phyloP scores from a whole-genome alignment of 2,888 invertebrate species.

The Drosophila anceps region DNA sequence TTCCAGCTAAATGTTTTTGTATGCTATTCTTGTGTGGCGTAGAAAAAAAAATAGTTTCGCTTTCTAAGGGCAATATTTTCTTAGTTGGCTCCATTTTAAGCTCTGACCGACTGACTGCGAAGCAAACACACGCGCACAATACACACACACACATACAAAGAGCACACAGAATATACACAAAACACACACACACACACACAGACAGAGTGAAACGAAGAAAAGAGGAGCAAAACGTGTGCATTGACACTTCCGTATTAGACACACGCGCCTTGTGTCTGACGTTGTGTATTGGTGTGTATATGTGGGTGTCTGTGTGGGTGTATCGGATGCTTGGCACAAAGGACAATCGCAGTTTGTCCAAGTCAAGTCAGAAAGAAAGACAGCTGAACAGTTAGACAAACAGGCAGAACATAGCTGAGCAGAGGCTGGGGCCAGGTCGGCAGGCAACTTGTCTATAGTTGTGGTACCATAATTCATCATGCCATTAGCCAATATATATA shows the following conservation, averaged over 20 bases:
- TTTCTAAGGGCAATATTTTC: conserved; percentile 49
- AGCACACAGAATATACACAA: background rate
- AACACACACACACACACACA: conserved; percentile 10
- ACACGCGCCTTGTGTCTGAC: conserved; percentile 53
- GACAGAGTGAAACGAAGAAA: conserved; percentile 1
- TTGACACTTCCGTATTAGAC: conserved; percentile 77
- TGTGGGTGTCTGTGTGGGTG: conserved; percentile 29
- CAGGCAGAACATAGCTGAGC: background rate
- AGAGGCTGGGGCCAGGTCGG: conserved; percentile 7
- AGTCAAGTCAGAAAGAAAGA: conserved; percentile 43
- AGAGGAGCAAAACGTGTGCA: conserved; percentile 60
- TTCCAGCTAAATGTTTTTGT: conserved; percentile 1
- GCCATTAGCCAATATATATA: conserved; percentile 70
- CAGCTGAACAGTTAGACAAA: conserved; percentile 19
- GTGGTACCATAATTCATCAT: conserved; percentile 70
- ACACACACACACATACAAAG: conserved; percentile 19
- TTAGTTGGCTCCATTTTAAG: conserved; percentile 30
- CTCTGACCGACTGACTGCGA: conserved; percentile 50
- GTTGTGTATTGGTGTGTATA: conserved; percentile 17
- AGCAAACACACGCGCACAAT: conserved; percentile 39
- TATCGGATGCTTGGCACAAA: conserved; percentile 59
- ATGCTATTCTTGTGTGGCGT: conserved; percentile 5
- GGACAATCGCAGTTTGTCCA: conserved; percentile 56
- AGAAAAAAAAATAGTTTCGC: conserved; percentile 42
- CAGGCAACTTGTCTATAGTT: conserved; percentile 49